Evolutionary conservation across 2,797 vertebrate species (phyloP), one percentile per base, ranked within the genome.

Genomic region (Scarus forsteni): DNA sequence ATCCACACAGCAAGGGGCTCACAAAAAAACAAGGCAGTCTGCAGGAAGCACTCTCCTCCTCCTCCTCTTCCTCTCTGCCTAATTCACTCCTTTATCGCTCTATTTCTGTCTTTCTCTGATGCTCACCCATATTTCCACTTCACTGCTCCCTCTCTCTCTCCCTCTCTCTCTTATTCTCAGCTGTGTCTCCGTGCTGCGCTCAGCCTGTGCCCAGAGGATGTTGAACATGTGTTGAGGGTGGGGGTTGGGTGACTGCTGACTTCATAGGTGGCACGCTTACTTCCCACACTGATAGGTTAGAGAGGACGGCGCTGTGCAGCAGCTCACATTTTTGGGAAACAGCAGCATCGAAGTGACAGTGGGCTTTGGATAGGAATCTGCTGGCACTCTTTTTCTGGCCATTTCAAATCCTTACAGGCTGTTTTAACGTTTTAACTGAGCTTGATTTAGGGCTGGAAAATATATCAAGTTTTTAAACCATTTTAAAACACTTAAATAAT

Each of bases 81-180:
- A 80, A 89, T 85, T 86, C 88, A 79, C 86, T 73, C 87, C 89
- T 88, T 86, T 88, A 86, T 87, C 70, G 82, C 91, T 92, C 90
- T 92, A 92, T 92, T 92, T 92, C 86, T 88, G 89, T 92, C 88
- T 68, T 79, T 79, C 84, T 89, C 85, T 85, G 87, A 90, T 84
- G 90, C 89, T 90, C 85, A 70, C 78, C 75, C 90, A 81, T 83
- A 73, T 90, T 93, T 92, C 89, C 89, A 90, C 87, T 75, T 81
- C 87, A 66, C 80, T 84, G 81, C 81, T 51, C 78, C 56, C 73
- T 60, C 54, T 58, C 69, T 46, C 78, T 51, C 69, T 59, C 51
- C 55, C 68, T 60, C 60, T 36, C 73, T 57, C 79, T 65, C 83
- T 73, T 52, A 58, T 76, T 85, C 86, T 90, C 85, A 80, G 83